Evolutionary conservation across 2,113 vertebrate genomes (phyloP), one percentile per base, ranked within the genome.

Genomic region (Peromyscus californicus): DNA sequence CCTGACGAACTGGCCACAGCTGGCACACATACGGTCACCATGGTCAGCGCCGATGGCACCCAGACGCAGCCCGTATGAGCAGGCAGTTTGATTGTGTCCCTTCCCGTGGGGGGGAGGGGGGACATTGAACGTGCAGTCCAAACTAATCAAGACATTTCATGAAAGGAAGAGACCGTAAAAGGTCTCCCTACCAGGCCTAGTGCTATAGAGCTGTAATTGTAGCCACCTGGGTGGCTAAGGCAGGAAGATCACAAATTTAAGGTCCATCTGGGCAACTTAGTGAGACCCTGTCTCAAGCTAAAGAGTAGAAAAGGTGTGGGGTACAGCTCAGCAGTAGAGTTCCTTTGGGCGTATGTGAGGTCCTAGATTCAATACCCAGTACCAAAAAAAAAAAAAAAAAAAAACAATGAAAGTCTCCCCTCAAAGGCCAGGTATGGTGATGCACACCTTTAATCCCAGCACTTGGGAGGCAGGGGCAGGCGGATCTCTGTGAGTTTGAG

Each of bases 11-110:
- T 98, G 36, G 59, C 63, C 0, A 83, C 74, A 5, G 84, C 93
- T 2, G 96, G 97, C 95, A 91, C 98, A 2, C 98, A 95, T 33
- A 85, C 98, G 0, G 13, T 98, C 95, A 92, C 98, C 85, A 96
- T 98, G 98, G 96, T 99, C 97, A 97, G 63, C 42, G 31, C 87
- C 0, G 96, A 97, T 2, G 98, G 97, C 97, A 97, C 98, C 0
- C 96, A 98, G 97, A 97, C 98, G 0, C 98, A 98, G 98, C 98
- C 98, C 93, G 98, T 99, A 98, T 9, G 89, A 86, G 75, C 87
- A 93, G 51, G 96, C 97, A 0, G 76, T 96, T 97, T 96, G 94
- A 95, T 97, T 97, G 15, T 33, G 5, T 75, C 75, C 59, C 16
- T 95, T 94, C 39, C 51, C n/a, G 12, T 42, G 90, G 95, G n/a